A percentile compares a stretch with the other conserved stretches of the same genome.
Conservation (phyloP, 92 coral and sea anemone species). For the Paragorgia papillata region DNA sequence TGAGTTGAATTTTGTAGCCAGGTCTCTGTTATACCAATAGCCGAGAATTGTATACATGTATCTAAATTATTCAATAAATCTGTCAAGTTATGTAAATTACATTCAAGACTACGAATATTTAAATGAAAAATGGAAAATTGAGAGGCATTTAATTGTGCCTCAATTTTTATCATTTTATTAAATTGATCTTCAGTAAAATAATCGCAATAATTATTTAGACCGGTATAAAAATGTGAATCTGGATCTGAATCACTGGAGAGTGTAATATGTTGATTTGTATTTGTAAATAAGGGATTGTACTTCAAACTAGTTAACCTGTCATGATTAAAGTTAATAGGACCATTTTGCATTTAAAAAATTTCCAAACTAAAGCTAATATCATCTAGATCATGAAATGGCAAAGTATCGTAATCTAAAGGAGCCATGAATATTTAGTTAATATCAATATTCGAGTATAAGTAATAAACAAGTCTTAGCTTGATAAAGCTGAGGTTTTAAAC, state of each 20-base stretch:
- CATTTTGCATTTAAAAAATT: neutral
- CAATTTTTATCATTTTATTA: neutral
- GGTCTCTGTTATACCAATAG: too few species aligned
- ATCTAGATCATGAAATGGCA: slow-evolving; percentile 17
- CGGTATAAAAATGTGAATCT: neutral
- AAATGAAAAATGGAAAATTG: slow-evolving; percentile 7
- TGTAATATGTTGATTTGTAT: neutral
- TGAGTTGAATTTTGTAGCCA: neutral
- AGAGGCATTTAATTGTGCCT: neutral
- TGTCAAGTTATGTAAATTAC: slow-evolving; percentile 10
- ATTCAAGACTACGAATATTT: slow-evolving; percentile 14
- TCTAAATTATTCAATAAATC: slow-evolving; percentile 9
- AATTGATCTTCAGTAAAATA: slow-evolving; percentile 10
- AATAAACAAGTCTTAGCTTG: too few species aligned
- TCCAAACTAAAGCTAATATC: neutral
- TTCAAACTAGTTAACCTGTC: neutral
- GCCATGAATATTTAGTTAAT: slow-evolving; percentile 4
- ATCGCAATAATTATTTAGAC: slow-evolving; percentile 2
- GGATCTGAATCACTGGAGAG: neutral
- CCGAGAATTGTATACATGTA: neutral
- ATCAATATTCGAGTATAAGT: too few species aligned
- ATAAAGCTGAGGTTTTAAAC: neutral
- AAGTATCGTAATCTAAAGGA: neutral
- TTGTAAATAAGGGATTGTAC: neutral
- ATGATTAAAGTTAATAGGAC: slow-evolving; percentile 6